Evolutionary conservation across 2,888 invertebrate genomes (phyloP).

Genomic region (Stenotaenia linearis): DNA sequence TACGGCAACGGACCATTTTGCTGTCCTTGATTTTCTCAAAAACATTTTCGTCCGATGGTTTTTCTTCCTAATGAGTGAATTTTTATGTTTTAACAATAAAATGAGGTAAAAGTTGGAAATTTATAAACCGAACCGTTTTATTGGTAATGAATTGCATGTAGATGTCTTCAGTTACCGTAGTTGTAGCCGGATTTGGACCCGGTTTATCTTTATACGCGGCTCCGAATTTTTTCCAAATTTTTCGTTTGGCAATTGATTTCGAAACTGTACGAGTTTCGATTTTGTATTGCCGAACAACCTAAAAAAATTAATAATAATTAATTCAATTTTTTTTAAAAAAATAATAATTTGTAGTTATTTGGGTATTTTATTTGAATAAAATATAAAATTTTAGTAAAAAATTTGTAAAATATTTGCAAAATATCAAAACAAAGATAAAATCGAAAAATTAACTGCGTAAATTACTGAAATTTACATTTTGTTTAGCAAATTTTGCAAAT

Average conservation of each 20-base stretch:
- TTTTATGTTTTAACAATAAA: background rate
- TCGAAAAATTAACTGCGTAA: no score
- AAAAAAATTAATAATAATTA: background rate
- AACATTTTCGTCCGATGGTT: conserved; percentile 76
- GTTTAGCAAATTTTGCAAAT: no score
- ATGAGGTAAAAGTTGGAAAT: no score
- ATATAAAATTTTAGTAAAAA: no score
- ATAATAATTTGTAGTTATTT: background rate
- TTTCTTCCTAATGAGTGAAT: conserved; percentile 52
- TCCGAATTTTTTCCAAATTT: conserved; percentile 94
- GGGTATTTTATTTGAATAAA: no score
- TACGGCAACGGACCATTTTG: conserved; percentile 76
- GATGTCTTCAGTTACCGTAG: conserved; percentile 91
- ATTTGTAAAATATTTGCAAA: no score
- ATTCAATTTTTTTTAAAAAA: background rate
- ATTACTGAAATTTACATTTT: no score
- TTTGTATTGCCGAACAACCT: conserved; percentile 67
- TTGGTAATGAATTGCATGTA: conserved; percentile 62
- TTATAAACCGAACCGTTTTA: no score
- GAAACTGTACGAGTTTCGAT: conserved; percentile 74
- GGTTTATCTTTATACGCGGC: conserved; percentile 82
- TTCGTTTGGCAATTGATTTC: conserved; percentile 82
- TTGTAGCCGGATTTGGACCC: conserved; percentile 98
- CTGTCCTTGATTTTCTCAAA: conserved; percentile 69
- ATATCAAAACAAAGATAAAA: no score